phyloP scores from a whole-genome alignment of 2,797 vertebrate species.

The Lithobates pipiens region DNA sequence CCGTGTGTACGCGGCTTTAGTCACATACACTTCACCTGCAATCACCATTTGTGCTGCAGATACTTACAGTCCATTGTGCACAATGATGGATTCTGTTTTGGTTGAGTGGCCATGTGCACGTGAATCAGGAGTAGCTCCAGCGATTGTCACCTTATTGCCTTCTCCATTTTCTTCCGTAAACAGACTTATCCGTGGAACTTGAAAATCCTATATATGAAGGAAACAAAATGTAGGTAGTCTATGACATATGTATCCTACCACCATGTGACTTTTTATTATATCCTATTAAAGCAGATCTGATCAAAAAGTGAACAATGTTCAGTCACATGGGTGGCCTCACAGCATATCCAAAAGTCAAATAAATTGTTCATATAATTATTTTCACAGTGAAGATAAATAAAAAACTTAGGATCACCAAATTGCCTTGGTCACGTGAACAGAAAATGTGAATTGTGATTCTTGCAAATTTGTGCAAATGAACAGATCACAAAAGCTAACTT shows the following conservation, averaged over 20 bases:
- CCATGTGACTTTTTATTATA: not conserved
- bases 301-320: no score
- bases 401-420: no score
- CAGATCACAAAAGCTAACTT: no score
- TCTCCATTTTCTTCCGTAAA: conserved; percentile 87
- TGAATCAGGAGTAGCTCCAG: conserved; percentile 82
- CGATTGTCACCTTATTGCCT: conserved; percentile 83
- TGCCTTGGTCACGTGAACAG: no score
- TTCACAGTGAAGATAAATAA: no score
- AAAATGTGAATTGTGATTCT: no score
- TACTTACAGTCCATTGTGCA: conserved; percentile 91
- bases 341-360: not conserved
- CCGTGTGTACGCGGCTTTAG: no score
- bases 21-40: not conserved
- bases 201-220: conserved; percentile 81
- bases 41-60: not conserved
- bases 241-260: not conserved
- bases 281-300: no score
- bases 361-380: no score
- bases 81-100: conserved; percentile 86
- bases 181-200: conserved; percentile 86
- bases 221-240: not conserved
- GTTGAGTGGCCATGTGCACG: conserved; percentile 80
- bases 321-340: not conserved
- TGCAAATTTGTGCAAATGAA: no score